These are phyloP conservation scores for Saccopteryx bilineata DNA, from an alignment of 2,113 vertebrate species.

Conservation along the genomic window DNA sequence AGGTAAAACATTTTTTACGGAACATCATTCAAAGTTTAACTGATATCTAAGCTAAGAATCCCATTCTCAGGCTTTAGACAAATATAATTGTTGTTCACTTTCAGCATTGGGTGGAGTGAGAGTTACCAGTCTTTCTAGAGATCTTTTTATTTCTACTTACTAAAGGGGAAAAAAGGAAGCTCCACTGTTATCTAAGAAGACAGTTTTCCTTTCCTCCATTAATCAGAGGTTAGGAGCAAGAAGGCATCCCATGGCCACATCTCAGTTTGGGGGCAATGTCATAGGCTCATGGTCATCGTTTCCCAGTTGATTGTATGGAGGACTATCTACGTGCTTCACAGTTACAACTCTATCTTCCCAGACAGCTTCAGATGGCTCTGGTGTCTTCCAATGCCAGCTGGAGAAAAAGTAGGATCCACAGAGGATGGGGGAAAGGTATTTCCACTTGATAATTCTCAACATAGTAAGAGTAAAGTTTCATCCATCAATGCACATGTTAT, in stretches of 20 bases:
- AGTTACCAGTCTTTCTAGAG: neutral
- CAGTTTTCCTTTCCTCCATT: neutral
- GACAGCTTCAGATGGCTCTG: neutral
- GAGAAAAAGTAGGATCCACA: neutral
- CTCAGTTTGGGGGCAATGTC: neutral
- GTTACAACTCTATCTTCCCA: neutral
- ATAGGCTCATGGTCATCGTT: neutral
- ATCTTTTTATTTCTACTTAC: neutral
- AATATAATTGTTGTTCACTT: neutral
- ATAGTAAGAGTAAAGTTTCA: neutral
- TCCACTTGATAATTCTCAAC: neutral
- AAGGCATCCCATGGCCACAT: neutral
- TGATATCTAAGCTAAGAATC: neutral
- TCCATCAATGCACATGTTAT: neutral
- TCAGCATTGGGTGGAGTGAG: neutral
- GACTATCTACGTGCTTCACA: neutral
- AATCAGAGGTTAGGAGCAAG: neutral
- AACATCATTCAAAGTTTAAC: neutral
- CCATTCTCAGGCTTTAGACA: neutral
- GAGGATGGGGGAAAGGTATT: neutral
- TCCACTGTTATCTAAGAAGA: neutral
- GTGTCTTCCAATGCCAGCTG: neutral
- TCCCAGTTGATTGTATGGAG: neutral
- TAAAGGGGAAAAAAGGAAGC: neutral
- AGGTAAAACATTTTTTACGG: neutral